phyloP scores from a whole-genome alignment of 2,888 invertebrate species.

The Oligia fasciuncula region DNA sequence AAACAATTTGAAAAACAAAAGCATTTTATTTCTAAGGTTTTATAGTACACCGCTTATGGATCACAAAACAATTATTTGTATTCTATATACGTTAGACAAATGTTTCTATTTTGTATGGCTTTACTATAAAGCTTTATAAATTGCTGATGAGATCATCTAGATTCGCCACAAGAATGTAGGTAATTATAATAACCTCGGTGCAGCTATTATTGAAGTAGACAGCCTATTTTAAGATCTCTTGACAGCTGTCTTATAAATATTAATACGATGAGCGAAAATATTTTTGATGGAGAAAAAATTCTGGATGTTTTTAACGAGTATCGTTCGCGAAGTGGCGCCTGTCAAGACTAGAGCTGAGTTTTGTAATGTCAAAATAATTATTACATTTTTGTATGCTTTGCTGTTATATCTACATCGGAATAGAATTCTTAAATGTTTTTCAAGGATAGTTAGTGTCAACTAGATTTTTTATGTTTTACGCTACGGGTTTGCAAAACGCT shows the following conservation, averaged over 20 bases:
- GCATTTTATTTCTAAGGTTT: not conserved
- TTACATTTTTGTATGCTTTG: not conserved
- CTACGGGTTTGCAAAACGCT: not conserved
- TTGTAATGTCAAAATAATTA: constrained; percentile 12
- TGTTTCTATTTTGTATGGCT: constrained; percentile 9
- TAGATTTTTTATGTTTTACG: not conserved
- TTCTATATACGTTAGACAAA: constrained; percentile 4
- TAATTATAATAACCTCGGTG: constrained; percentile 26
- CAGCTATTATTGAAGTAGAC: constrained; percentile 32
- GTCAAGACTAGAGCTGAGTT: constrained; percentile 19
- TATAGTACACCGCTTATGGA: not conserved
- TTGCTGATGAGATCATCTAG: constrained; percentile 9
- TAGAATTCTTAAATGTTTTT: not conserved
- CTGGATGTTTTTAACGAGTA: constrained; percentile 17
- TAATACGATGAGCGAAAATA: constrained; percentile 24
- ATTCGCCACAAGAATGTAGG: constrained; percentile 15
- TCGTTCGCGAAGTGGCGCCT: not conserved
- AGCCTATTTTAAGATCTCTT: constrained; percentile 39
- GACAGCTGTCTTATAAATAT: constrained; percentile 41
- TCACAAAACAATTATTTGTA: constrained; percentile 5
- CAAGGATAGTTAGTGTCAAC: not conserved
- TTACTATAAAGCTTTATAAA: constrained; percentile 26
- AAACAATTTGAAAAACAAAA: not conserved
- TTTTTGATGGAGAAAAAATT: constrained; percentile 15
- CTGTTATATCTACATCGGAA: not conserved